Conservation (phyloP, 2,113 vertebrate genomes). For the Fregetta grallaria region DNA sequence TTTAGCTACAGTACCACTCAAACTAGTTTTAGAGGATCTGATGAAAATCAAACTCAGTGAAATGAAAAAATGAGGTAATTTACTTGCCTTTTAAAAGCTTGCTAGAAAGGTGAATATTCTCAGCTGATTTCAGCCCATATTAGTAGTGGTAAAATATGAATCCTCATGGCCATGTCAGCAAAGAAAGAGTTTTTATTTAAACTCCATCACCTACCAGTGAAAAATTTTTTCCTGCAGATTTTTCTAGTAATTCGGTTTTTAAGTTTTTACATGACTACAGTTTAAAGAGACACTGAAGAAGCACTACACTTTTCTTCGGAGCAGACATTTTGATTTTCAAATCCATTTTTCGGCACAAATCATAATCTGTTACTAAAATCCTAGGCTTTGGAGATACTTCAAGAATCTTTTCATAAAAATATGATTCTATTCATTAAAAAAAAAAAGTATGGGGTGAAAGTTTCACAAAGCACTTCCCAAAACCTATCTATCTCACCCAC, state of each 20-base stretch:
- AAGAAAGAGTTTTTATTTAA: neutral
- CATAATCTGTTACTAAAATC: neutral
- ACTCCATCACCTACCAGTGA: neutral
- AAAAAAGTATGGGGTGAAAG: neutral
- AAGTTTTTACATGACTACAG: neutral
- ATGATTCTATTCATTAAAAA: neutral
- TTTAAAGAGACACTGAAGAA: neutral
- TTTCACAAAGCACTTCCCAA: neutral
- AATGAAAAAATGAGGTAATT: conserved; percentile 14
- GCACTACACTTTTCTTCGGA: neutral
- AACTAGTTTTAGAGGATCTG: neutral
- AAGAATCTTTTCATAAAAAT: neutral
- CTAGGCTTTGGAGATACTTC: neutral
- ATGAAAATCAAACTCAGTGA: neutral
- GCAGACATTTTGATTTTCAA: neutral
- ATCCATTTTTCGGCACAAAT: neutral
- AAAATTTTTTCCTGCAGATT: neutral
- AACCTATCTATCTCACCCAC: neutral
- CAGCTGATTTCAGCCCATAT: neutral
- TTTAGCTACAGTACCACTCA: neutral
- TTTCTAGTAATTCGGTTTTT: neutral
- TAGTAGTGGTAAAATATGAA: neutral
- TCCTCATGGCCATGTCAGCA: neutral
- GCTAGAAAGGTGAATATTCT: neutral
- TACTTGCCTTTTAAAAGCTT: neutral